Evolutionary conservation across 2,888 invertebrate species (phyloP).

Genomic region (Stenodema calcarata): DNA sequence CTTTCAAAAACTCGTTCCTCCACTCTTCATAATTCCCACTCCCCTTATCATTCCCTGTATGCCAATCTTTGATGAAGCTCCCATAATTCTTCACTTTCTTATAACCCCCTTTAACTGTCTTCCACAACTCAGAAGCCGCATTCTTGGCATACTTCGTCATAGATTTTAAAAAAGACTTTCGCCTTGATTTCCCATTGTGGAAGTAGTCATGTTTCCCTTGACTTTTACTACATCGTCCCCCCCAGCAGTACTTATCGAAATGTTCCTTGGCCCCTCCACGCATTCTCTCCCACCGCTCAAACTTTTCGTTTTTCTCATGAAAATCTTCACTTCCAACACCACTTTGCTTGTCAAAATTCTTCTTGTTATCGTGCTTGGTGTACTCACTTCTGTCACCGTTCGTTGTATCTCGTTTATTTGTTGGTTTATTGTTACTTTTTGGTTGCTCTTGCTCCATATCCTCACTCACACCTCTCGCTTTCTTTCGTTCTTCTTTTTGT

Average conservation of each 20-base stretch:
- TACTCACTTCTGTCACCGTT: neutral
- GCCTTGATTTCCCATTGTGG: neutral
- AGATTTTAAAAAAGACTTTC: neutral
- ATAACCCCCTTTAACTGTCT: neutral
- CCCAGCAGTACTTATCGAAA: neutral
- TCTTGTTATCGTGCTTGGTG: too few species aligned
- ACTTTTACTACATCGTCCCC: neutral
- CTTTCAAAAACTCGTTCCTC: slow-evolving; percentile 1
- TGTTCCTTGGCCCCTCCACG: neutral
- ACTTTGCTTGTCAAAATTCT: neutral
- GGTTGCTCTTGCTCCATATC: neutral
- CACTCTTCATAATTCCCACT: slow-evolving; percentile 1
- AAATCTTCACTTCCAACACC: too few species aligned
- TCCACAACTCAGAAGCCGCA: neutral
- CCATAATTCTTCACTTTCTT: slow-evolving; percentile 8
- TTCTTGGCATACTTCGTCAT: neutral
- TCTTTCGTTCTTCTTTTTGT: neutral
- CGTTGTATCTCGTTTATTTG: neutral
- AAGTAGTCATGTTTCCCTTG: neutral
- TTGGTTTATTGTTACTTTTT: neutral
- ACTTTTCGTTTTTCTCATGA: neutral
- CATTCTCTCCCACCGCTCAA: neutral
- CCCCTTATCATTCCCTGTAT: neutral
- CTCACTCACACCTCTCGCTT: neutral
- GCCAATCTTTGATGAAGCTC: neutral